Evolutionary conservation across 2,797 vertebrate species (phyloP), one percentile per base, ranked within the genome.

Genomic region (Coregonus sp.): DNA sequence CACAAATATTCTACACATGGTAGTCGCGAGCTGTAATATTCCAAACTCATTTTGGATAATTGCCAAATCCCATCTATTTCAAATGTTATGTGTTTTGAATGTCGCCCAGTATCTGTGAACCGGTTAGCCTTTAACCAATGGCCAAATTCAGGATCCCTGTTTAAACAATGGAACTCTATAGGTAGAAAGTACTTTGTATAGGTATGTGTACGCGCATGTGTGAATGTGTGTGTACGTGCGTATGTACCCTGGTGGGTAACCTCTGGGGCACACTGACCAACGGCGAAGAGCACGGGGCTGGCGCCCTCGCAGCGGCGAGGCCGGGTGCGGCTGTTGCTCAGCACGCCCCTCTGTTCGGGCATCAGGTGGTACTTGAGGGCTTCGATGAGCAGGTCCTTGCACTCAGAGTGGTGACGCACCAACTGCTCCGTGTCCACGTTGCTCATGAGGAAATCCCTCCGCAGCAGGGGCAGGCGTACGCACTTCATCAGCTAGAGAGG

Each of bases 351-450:
- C 92, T 99, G 98, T 93, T 99, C 98, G 0, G 98, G 98, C 95
- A 99, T 97, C 86, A 99, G 93, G 90, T 99, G 98, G 89, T 99
- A 99, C 90, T 99, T 99, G 52, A 99, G 96, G 0, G 98, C 98
- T 87, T 99, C 98, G 1, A 99, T 99, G 35, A 99, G 95, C 86
- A 99, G 94, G 88, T 99, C 98, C 86, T 99, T 99, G 92, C 98
- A 99, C 91, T 99, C 98, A 0, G 98, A 97, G 86, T 99, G 98
- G 88, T 99, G 97, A 54, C 98, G 87, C 84, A 99, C 98, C 82
- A 99, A 94, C 88, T 98, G 92, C 88, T 99, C 98, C 0, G 97
- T 97, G 69, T 99, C 98, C 85, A 99, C 98, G 0, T 97, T 96
- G 88, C 97, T 97, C 96, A 99, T 97, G 74, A 99, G 92, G 92